A percentile compares a stretch with the other conserved stretches of the same genome.
Evolutionary conservation across 2,113 vertebrate genomes (phyloP).

Genomic region (Solenodon paradoxus): DNA sequence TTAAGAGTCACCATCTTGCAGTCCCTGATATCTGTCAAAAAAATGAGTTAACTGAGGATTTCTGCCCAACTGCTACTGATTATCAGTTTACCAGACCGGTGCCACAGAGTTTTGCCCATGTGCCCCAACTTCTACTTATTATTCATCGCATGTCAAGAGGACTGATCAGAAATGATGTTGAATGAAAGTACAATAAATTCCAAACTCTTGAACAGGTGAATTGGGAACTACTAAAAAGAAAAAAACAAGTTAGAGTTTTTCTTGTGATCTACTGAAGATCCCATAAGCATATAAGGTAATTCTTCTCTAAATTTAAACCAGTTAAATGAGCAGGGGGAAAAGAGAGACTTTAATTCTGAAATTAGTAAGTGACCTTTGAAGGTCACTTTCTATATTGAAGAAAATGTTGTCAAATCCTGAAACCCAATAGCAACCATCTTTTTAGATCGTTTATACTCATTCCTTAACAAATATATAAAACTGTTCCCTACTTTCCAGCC

Average conservation of each 20-base stretch:
- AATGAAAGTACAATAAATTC: neutral
- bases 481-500: neutral
- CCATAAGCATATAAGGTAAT: neutral
- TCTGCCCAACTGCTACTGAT: neutral
- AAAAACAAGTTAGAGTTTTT: neutral
- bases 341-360: neutral
- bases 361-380: neutral
- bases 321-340: neutral
- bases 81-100: constrained; percentile 14
- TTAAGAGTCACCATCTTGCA: neutral
- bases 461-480: neutral
- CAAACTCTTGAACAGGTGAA: neutral
- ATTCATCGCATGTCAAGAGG: neutral
- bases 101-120: neutral
- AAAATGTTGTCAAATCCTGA: neutral
- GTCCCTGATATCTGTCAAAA: constrained; percentile 24
- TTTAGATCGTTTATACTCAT: neutral
- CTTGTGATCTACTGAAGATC: neutral
- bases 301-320: neutral
- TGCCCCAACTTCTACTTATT: neutral
- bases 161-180: neutral
- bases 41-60: neutral
- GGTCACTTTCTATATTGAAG: neutral
- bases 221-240: neutral
- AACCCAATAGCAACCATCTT: neutral